Base-by-base conservation (phyloP, 2,113 vertebrate species). In the Solea solea region DNA sequence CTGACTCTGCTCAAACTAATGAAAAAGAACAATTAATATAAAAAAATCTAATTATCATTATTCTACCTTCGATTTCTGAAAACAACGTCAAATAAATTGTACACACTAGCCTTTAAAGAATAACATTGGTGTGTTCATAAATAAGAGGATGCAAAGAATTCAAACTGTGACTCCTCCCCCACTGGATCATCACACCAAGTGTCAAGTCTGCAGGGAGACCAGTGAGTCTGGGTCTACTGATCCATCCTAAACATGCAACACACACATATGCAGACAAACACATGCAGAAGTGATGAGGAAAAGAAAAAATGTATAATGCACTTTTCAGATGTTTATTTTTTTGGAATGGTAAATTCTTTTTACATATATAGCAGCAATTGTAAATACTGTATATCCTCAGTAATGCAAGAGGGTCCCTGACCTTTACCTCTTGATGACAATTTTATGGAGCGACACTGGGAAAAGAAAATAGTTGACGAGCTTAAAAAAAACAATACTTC, bases 281-380 rank as follows among this genome's bases (percentile, higher is more conserved):
- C 25, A 78, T 50, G 66, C 5, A 64, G 4, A 50, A 53, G 5
- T 58, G 49, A 28, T 64, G 16, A 48, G 58, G 59, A 69, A 44
- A 56, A 63, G 45, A 72, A 56, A 52, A 21, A 15, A 52, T 15
- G 4, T 15, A n/a, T 16, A 16, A 66, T 49, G 67, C 73, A 65
- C 76, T 70, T 70, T 83, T 70, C 27, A 76, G 49, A 74, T 72
- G 55, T 86, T 84, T 77, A 67, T 76, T 76, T 69, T 63, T 80
- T 72, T 71, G 49, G 61, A 84, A 80, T 64, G 50, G 28, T 64
- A 21, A 58, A 52, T 63, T 72, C 16, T 70, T 78, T 67, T 72
- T 77, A 70, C 80, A 84, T 77, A 70, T 78, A 84, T 76, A 83
- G 84, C 83, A 85, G 64, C 65, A 64, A 49, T 60, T 74, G 42